Evolutionary conservation across 2,113 vertebrate genomes (phyloP).

Genomic region (Cryptotis parvus): DNA sequence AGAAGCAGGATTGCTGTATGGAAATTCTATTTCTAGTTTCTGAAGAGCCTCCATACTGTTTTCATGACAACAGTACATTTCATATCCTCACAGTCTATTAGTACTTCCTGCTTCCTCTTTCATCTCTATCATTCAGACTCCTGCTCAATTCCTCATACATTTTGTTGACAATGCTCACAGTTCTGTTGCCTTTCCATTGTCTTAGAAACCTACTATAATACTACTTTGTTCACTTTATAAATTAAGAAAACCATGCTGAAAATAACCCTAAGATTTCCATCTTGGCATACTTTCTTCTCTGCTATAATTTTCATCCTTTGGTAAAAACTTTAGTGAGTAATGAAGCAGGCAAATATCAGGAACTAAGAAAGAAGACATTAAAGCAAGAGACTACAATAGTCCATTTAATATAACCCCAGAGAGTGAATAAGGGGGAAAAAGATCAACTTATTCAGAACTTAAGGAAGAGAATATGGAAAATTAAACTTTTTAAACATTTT

Average conservation of each 20-base stretch:
- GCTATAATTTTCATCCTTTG: neutral
- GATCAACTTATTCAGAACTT: neutral
- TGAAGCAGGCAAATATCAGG: neutral
- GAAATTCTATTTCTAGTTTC: no score
- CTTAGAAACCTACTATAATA: neutral
- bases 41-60: no score
- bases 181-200: no score
- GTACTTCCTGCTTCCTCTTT: neutral
- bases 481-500: neutral
- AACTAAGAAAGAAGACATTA: slow-evolving; percentile 12
- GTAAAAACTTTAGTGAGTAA: neutral
- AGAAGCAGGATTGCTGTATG: no score
- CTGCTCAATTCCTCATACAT: no score
- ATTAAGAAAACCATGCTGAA: neutral
- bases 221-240: neutral
- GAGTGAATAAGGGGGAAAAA: neutral
- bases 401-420: no score
- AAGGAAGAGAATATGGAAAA: neutral
- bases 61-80: no score
- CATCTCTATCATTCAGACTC: no score
- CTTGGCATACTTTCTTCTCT: neutral
- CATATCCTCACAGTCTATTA: neutral
- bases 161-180: no score
- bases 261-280: neutral
- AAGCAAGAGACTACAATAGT: neutral